Evolutionary conservation across 2,113 vertebrate genomes (phyloP).

Genomic region (Oreochromis aureus): DNA sequence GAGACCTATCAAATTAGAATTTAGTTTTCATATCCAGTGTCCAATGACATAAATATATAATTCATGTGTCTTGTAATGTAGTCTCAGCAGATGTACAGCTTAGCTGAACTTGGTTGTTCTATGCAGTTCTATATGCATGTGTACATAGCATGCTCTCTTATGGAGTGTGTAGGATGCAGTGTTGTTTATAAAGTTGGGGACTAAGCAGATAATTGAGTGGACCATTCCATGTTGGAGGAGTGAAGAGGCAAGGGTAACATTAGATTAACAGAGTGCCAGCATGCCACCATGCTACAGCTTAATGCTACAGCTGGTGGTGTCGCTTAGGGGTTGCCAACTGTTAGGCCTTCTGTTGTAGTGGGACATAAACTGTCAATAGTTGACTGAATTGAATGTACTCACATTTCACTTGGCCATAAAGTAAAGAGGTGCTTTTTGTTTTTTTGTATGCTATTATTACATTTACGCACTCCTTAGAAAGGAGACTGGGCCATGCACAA

Average conservation of each 20-base stretch:
- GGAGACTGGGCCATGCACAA: conserved; percentile 95
- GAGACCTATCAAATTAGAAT: neutral
- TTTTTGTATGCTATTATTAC: neutral
- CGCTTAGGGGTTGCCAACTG: neutral
- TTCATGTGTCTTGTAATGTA: neutral
- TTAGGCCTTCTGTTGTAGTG: neutral
- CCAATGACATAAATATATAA: neutral
- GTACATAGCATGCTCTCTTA: neutral
- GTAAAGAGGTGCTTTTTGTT: neutral
- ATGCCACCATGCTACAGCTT: neutral
- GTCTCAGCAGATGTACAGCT: neutral
- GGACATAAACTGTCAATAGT: neutral
- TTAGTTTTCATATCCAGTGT: neutral
- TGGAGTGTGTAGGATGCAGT: neutral
- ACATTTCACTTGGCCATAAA: neutral
- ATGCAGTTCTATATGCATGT: neutral
- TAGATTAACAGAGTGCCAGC: neutral
- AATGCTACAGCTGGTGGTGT: neutral
- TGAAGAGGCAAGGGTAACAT: neutral
- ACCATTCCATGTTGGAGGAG: neutral
- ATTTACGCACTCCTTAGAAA: conserved; percentile 67
- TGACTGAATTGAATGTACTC: neutral
- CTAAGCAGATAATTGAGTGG: neutral
- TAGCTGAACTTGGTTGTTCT: neutral
- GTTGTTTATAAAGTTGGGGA: neutral